Conservation (phyloP, 2,888 invertebrate species). For the Oscheius sp. region DNA sequence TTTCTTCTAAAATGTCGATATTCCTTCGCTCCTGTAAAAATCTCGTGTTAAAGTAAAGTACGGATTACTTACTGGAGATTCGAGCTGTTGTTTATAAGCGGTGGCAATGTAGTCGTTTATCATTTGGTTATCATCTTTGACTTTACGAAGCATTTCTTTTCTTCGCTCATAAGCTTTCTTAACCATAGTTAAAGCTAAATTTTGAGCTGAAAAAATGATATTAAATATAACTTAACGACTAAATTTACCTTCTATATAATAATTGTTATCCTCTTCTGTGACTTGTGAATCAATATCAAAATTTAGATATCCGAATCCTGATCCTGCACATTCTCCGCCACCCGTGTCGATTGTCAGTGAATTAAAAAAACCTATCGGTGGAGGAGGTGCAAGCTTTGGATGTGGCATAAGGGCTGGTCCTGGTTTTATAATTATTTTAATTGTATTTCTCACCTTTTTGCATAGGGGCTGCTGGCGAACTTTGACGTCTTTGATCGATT, state of each 20-base stretch:
- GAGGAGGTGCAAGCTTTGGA: neutral
- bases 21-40: constrained; percentile 3
- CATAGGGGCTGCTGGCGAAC: neutral
- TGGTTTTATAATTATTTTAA: too few species aligned
- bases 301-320: constrained; percentile 11
- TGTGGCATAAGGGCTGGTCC: constrained; percentile 12
- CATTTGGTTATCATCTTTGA: constrained; percentile 6
- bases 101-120: constrained; percentile 9
- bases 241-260: constrained; percentile 1
- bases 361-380: neutral
- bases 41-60: neutral
- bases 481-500: constrained; percentile 9
- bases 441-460: neutral
- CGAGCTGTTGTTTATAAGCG: neutral
- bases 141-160: neutral
- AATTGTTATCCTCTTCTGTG: neutral
- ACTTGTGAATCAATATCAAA: neutral
- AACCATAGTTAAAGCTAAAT: neutral
- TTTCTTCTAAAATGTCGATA: constrained; percentile 25
- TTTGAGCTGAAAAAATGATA: constrained; percentile 3
- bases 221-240: neutral
- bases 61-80: neutral
- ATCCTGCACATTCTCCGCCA: constrained; percentile 29
- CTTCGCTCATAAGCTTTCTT: neutral
- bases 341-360: constrained; percentile 23